Evolutionary conservation across 2,113 vertebrate genomes (phyloP).

Genomic region (Daubentonia madagascariensis): DNA sequence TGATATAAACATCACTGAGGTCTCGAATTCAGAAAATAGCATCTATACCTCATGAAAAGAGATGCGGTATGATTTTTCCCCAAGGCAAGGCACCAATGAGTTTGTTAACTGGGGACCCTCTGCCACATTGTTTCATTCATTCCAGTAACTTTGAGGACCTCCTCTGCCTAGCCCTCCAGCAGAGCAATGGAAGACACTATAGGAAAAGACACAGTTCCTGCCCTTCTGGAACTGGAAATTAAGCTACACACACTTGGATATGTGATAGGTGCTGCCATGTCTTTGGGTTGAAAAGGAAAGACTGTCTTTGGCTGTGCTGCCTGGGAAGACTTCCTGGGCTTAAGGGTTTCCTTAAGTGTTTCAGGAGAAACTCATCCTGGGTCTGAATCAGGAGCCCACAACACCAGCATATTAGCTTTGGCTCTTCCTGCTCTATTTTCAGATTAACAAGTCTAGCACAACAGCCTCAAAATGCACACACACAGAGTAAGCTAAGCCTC

Average conservation of each 20-base stretch:
- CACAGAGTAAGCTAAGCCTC: not conserved
- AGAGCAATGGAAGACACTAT: not conserved
- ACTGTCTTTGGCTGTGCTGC: not conserved
- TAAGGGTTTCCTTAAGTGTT: not conserved
- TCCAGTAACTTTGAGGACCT: not conserved
- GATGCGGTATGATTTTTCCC: not conserved
- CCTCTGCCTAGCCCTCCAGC: not conserved
- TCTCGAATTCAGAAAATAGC: not conserved
- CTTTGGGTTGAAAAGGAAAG: not conserved
- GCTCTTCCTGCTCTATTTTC: not conserved
- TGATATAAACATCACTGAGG: not conserved
- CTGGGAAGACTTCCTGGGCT: conserved; percentile 12
- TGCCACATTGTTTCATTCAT: not conserved
- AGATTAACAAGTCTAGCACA: not conserved
- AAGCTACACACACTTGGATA: not conserved
- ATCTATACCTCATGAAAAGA: not conserved
- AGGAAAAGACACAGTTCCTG: not conserved
- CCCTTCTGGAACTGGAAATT: not conserved
- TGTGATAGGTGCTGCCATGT: not conserved
- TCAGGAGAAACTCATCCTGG: not conserved
- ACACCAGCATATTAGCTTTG: not conserved
- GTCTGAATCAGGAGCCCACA: not conserved
- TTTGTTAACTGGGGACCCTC: not conserved
- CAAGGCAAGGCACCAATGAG: not conserved
- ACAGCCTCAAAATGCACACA: not conserved